These are phyloP conservation scores for Cenopis cana DNA, from an alignment of 2,888 invertebrate genomes.

Conservation along the genomic window DNA sequence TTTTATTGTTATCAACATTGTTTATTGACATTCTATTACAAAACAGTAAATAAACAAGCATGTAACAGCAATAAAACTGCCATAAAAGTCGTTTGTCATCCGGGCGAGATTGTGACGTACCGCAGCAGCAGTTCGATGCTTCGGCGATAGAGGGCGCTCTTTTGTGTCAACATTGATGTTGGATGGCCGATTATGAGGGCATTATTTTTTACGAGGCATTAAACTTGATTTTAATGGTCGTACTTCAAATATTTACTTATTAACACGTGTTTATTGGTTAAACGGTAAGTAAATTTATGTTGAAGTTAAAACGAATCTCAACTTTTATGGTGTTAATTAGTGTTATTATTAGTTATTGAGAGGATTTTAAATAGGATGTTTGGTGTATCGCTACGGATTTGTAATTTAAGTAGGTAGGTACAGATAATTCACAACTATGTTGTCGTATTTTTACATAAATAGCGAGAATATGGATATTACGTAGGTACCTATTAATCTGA, in stretches of 20 bases:
- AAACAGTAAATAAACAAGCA: constrained; percentile 75
- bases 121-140: constrained; percentile 67
- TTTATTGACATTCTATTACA: constrained; percentile 78
- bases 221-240: constrained; percentile 72
- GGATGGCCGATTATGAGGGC: constrained; percentile 71
- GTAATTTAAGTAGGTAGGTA: too few species aligned
- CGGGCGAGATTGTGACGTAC: constrained; percentile 72
- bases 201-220: constrained; percentile 75
- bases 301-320: constrained; percentile 16
- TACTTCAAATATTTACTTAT: constrained; percentile 68
- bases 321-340: constrained; percentile 28
- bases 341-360: neutral
- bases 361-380: constrained; percentile 2
- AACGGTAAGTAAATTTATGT: constrained; percentile 26
- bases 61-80: constrained; percentile 73
- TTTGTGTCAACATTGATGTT: constrained; percentile 71
- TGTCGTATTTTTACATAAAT: neutral
- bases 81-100: constrained; percentile 66
- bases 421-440: neutral
- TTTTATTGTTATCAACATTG: constrained; percentile 67
- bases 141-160: constrained; percentile 73
- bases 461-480: too few species aligned
- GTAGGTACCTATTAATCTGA: too few species aligned
- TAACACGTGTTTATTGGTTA: constrained; percentile 60
- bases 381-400: neutral